Conservation (phyloP, 1,140 invertebrate species). For the Aporrectodea caliginosa region DNA sequence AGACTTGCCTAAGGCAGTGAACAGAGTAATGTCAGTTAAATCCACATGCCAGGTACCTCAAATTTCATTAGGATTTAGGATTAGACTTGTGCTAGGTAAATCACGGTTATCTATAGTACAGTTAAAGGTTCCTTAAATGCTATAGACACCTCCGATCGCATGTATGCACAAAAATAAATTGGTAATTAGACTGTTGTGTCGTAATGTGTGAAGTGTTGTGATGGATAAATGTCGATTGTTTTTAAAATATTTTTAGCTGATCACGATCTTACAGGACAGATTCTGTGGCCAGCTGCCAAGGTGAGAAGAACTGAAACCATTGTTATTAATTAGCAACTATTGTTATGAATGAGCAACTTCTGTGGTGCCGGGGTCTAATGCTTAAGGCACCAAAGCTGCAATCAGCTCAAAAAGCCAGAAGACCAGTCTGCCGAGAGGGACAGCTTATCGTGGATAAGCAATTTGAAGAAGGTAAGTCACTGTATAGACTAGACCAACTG, state of each 20-base stretch:
- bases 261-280: constrained; percentile 21
- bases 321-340: not conserved
- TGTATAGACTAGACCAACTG: too few relatives aligned
- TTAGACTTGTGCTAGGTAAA: too few relatives aligned
- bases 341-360: too few relatives aligned
- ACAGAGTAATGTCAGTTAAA: too few relatives aligned
- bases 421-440: too few relatives aligned
- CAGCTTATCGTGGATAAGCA: too few relatives aligned
- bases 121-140: not conserved
- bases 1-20: too few relatives aligned
- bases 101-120: not conserved
- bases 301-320: not conserved
- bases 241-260: constrained; percentile 2
- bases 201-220: not conserved
- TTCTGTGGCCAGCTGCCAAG: constrained; percentile 20
- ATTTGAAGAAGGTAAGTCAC: too few relatives aligned
- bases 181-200: not conserved
- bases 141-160: not conserved
- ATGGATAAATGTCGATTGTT: not conserved
- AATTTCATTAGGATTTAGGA: not conserved
- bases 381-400: too few relatives aligned
- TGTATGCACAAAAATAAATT: not conserved
- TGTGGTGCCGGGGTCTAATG: too few relatives aligned
- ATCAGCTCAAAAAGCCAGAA: too few relatives aligned
- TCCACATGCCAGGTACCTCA: not conserved